Evolutionary conservation across 2,888 invertebrate genomes (phyloP), one percentile per base, ranked within the genome.

Genomic region (Habrosyne pyritoides): DNA sequence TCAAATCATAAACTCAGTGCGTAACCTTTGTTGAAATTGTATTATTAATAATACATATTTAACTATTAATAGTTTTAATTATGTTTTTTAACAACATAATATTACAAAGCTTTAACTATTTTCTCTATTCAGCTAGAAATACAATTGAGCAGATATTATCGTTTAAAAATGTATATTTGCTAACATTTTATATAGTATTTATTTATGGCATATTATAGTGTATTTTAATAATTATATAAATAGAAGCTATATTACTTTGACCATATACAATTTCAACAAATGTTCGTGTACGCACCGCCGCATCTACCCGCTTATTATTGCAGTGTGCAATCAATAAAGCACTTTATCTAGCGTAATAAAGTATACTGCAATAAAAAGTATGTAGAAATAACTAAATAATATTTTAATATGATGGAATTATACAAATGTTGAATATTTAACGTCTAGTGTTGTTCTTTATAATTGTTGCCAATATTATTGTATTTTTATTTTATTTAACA

Each of bases 1-100:
- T 67, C 59, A 59, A 53, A 71, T 60, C 52, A 36, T 53, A 57
- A 42, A 22, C 10, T 28, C 51, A 36, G 50, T 28, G 24, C 50
- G 18, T 21, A 28, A 14, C 26, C 10, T 10, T 47, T 24, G 5
- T 42, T 42, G 18, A 42, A 42, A 42, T 47, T 21, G 47, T 24
- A 50, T 4, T 28, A 50, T 42, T 18, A 18, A 42, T 42, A 18
- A 42, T 18, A 18, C 6, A 12, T 12, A 24, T 24, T 5, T 24
- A 5, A 42, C 33, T n/a, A 30, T 14, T 14, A 14, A 14, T 14
- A 14, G 6, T 14, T 14, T 2, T 36, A 12, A 33, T 33, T 4
- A n/a, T 33, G 10, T 12, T 12, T 33, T n/a, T 33, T 12, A 33
- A 10, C 33, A 33, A 33, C 12, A 33, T 33, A 10, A 10, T 12